Evolutionary conservation across 1,140 invertebrate genomes (phyloP).

Genomic region (Argopecten irradians): DNA sequence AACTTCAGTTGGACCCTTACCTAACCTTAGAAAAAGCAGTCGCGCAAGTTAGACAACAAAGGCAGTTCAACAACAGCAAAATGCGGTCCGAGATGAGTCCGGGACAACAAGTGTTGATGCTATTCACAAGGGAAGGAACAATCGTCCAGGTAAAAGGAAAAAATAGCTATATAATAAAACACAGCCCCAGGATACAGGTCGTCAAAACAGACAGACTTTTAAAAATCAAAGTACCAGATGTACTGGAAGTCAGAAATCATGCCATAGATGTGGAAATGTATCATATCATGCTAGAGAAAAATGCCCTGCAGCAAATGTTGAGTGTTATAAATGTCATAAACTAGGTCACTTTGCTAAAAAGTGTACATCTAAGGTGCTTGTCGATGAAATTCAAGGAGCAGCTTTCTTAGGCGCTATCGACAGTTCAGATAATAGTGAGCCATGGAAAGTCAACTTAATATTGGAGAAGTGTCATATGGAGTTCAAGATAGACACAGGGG

Average conservation of each 20-base stretch:
- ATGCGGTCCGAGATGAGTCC: not conserved
- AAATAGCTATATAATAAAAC: no score
- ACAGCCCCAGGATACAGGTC: no score
- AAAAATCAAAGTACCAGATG: not conserved
- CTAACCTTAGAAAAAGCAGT: slow-evolving; percentile 31
- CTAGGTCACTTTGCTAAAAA: not conserved
- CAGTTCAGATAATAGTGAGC: not conserved
- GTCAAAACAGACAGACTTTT: no score
- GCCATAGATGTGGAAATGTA: not conserved
- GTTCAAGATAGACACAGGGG: slow-evolving; percentile 52
- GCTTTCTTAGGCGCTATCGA: not conserved
- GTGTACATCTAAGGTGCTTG: not conserved
- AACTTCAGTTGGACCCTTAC: slow-evolving; percentile 25
- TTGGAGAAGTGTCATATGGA: slow-evolving; percentile 34
- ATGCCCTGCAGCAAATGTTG: not conserved
- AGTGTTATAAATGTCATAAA: not conserved
- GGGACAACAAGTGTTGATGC: not conserved
- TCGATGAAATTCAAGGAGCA: not conserved
- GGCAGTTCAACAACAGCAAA: not conserved
- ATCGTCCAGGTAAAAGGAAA: no score
- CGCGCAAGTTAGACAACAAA: slow-evolving; percentile 17
- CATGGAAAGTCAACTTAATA: not conserved
- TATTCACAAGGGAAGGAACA: not conserved
- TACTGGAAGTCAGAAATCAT: not conserved
- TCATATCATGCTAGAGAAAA: not conserved